Evolutionary conservation across 2,888 invertebrate species (phyloP).

Genomic region (Deilephila porcellus): DNA sequence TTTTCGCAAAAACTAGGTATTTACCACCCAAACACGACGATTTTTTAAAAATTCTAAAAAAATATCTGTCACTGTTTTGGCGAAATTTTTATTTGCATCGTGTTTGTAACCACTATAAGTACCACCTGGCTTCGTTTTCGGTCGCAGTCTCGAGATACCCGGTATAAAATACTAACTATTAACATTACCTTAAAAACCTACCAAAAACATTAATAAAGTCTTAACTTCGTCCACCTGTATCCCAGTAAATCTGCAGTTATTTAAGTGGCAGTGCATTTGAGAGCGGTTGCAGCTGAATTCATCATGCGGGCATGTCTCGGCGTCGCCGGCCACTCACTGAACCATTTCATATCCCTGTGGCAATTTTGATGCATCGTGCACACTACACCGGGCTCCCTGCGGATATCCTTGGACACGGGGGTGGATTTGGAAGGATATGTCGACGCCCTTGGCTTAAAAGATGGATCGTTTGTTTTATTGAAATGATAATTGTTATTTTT

Average conservation of each 20-base stretch:
- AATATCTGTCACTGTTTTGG: too few species aligned
- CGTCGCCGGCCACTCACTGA: conserved; percentile 27
- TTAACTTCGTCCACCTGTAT: background rate
- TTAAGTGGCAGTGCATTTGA: conserved; percentile 11
- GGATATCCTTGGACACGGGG: conserved; percentile 50
- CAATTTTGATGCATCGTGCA: conserved; percentile 54
- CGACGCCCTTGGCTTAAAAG: background rate
- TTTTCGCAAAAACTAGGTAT: too few species aligned
- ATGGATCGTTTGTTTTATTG: background rate
- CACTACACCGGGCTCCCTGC: conserved; percentile 51
- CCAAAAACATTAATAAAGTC: background rate
- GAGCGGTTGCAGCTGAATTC: conserved; percentile 27
- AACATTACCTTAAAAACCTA: background rate
- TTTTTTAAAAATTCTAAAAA: too few species aligned
- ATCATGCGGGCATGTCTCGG: conserved; percentile 27
- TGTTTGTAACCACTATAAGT: too few species aligned
- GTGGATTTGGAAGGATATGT: conserved; percentile 10
- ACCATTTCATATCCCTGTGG: conserved; percentile 32
- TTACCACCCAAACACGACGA: too few species aligned
- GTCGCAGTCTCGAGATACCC: too few species aligned
- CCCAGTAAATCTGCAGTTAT: background rate
- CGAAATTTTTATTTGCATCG: too few species aligned
- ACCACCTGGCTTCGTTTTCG: too few species aligned
- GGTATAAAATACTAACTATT: too few species aligned
- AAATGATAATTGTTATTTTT: too few species aligned